These are phyloP conservation scores for Zhengitettix transpicula DNA, from an alignment of 2,888 invertebrate genomes.

Conservation along the genomic window DNA sequence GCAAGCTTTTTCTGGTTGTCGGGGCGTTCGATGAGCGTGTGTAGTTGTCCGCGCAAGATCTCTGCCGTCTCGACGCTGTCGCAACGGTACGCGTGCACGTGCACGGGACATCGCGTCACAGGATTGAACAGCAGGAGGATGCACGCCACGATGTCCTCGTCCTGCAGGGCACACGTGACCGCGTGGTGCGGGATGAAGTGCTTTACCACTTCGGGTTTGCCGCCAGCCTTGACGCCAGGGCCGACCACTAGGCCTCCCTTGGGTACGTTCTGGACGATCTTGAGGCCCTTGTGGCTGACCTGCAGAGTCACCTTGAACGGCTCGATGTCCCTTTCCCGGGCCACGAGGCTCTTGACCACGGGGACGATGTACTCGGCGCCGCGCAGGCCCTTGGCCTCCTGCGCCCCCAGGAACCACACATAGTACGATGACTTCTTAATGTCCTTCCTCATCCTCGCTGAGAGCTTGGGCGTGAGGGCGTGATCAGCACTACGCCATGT, in stretches of 20 bases:
- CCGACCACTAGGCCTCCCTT: conserved; percentile 21
- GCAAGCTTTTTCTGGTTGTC: conserved; percentile 74
- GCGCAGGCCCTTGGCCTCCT: conserved; percentile 76
- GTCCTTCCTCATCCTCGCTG: conserved; percentile 38
- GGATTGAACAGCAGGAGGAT: conserved; percentile 88
- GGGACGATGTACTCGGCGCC: conserved; percentile 76
- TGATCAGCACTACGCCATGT: no score
- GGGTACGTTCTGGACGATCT: conserved; percentile 73
- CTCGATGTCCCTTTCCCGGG: conserved; percentile 69
- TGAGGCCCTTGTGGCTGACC: conserved; percentile 79
- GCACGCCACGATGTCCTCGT: conserved; percentile 85
- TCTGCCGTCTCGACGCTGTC: conserved; percentile 88
- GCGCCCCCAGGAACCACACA: conserved; percentile 89
- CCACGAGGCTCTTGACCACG: conserved; percentile 67
- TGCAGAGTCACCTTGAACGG: conserved; percentile 83
- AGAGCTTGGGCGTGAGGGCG: no score
- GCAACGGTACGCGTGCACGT: conserved; percentile 80
- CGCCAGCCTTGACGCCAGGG: conserved; percentile 24
- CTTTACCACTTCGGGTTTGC: conserved; percentile 56
- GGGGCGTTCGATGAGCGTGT: conserved; percentile 60
- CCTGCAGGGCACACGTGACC: conserved; percentile 77
- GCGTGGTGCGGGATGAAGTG: conserved; percentile 90
- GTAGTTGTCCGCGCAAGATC: conserved; percentile 68
- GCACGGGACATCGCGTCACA: conserved; percentile 82
- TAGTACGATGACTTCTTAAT: conserved; percentile 83